Evolutionary conservation across 2,113 vertebrate species (phyloP).

Genomic region (Alosa alosa): DNA sequence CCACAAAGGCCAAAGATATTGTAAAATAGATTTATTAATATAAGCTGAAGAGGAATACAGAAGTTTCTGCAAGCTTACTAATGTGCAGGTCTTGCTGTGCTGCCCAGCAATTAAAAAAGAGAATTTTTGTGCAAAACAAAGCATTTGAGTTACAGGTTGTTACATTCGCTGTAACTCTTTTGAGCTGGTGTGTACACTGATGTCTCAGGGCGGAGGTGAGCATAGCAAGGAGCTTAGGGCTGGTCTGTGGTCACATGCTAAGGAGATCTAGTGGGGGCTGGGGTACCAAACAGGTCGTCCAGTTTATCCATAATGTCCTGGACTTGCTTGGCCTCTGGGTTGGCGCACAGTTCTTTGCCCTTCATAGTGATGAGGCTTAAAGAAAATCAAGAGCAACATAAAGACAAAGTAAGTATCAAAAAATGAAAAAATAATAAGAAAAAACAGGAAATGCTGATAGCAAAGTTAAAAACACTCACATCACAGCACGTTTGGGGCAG

Average conservation of each 20-base stretch:
- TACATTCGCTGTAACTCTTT: neutral
- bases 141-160: neutral
- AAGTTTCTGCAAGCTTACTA: neutral
- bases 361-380: slow-evolving; percentile 18
- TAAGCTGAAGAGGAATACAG: neutral
- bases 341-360: neutral
- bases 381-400: neutral
- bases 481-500: neutral
- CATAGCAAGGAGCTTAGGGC: neutral
- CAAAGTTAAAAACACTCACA: slow-evolving; percentile 16
- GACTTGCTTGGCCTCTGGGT: slow-evolving; percentile 14
- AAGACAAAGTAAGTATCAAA: neutral
- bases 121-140: neutral
- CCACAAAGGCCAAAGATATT: neutral
- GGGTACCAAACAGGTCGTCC: neutral
- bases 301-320: slow-evolving; percentile 6
- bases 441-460: neutral
- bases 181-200: neutral
- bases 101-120: neutral
- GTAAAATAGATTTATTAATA: neutral
- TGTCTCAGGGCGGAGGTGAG: neutral
- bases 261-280: neutral
- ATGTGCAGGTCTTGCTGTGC: too few relatives aligned
- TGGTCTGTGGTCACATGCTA: neutral
- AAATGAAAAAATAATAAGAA: neutral